Base-by-base conservation (phyloP, 1,140 invertebrate genomes). In the Rhyacophila brunnea region DNA sequence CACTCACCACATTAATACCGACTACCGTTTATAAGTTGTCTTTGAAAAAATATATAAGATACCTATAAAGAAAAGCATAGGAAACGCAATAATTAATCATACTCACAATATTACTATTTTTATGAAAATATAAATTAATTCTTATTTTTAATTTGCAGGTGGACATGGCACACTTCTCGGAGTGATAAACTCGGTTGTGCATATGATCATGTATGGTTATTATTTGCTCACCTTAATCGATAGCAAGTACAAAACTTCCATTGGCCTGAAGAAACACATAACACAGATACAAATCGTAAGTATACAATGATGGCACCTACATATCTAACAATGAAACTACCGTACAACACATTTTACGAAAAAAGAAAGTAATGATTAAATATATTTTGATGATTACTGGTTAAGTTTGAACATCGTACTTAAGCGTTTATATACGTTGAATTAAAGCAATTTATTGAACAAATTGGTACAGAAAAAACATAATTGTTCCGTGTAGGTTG, bases 191-290 rank as follows among this genome's bases (percentile, higher is more conserved):
- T 84, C 82, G 0, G 82, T 87, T 51, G 87, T 93, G 0, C 90
- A 93, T 68, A 76, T 86, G 11, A 73, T 91, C 3, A 93, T 93
- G 90, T 93, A 93, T 68, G 72, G 79, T 17, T 89, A 93, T 70
- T 93, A 93, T 69, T 75, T 86, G 57, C 77, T 82, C 40, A 85
- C 81, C n/a, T 83, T 79, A 1, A 82, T 82, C 75, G 80, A 83
- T 60, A 81, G 82, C 0, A 74, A 82, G 51, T 83, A 82, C 68
- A 83, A 85, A 66, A 75, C 80, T 34, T 83, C 76, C 11, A 66
- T 84, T 11, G 88, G 85, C 85, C 89, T 86, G 85, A 91, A 89
- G 68, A 89, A 88, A 65, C 81, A 87, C 64, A 83, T 90, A 40
- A 90, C 88, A 1, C 84, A 85, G 66, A 66, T 90, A 23, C 88